A percentile compares a stretch with the other conserved stretches of the same genome.
phyloP scores from a whole-genome alignment of 2,888 invertebrate genomes.

The Physocephala rufipes region DNA sequence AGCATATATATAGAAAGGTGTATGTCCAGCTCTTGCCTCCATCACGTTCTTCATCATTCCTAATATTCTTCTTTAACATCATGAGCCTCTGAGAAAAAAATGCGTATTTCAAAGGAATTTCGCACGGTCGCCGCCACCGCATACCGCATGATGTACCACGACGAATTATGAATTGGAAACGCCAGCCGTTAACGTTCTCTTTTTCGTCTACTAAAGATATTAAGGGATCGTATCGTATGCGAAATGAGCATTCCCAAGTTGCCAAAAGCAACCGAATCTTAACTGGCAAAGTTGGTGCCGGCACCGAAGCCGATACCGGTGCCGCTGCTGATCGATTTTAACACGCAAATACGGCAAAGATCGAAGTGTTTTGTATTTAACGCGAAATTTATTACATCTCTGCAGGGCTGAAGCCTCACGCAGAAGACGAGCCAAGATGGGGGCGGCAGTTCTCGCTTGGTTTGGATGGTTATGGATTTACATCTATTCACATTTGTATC shows the following conservation, averaged over 20 bases:
- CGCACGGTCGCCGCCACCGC: slow-evolving; percentile 51
- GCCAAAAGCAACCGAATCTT: background rate
- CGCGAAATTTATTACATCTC: slow-evolving; percentile 46
- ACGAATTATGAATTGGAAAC: slow-evolving; percentile 37
- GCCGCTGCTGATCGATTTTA: slow-evolving; percentile 54
- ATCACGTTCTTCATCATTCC: background rate
- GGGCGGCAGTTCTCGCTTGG: background rate
- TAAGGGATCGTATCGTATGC: slow-evolving; percentile 40
- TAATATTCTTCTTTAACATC: background rate
- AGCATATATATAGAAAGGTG: background rate
- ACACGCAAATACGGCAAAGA: slow-evolving; percentile 58
- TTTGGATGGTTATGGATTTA: slow-evolving; percentile 6
- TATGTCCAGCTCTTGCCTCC: background rate
- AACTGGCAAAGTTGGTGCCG: background rate
- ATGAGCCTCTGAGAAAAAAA: slow-evolving; percentile 1
- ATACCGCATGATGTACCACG: slow-evolving; percentile 32
- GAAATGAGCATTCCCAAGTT: background rate
- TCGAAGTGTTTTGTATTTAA: slow-evolving; percentile 44
- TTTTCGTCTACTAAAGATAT: background rate
- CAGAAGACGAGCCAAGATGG: background rate
- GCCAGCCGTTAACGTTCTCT: slow-evolving; percentile 10
- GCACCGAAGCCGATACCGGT: background rate
- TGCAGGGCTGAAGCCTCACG: slow-evolving; percentile 23
- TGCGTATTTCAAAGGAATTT: slow-evolving; percentile 53
- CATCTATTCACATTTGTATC: too few species aligned